phyloP scores from a whole-genome alignment of 1,140 invertebrate species.

The Drosophila novamexicana region DNA sequence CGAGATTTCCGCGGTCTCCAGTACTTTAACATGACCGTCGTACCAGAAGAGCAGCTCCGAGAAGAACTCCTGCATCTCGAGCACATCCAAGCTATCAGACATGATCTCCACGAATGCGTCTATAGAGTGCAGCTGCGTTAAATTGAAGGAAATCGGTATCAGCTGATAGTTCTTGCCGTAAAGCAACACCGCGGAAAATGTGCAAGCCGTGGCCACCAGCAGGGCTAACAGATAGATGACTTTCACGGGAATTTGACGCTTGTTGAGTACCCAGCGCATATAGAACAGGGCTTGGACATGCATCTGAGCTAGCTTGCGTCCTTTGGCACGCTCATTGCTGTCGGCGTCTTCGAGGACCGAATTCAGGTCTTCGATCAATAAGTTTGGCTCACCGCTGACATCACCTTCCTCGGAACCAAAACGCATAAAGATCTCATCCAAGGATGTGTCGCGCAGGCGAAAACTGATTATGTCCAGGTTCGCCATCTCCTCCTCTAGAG shows the following conservation, averaged over 20 bases:
- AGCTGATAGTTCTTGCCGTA: slow-evolving; percentile 52
- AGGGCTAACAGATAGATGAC: slow-evolving; percentile 16
- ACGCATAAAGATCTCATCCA: slow-evolving; percentile 92
- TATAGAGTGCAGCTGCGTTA: slow-evolving; percentile 25
- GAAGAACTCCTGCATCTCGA: slow-evolving; percentile 39
- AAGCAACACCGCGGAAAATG: slow-evolving; percentile 39
- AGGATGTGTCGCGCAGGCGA: slow-evolving; percentile 95
- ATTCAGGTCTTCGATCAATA: slow-evolving; percentile 42
- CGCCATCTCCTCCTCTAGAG: slow-evolving; percentile 84
- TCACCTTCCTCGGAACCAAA: slow-evolving; percentile 60
- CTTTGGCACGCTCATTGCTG: rapidly evolving
- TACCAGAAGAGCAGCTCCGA: slow-evolving; percentile 62
- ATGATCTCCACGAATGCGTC: slow-evolving; percentile 47
- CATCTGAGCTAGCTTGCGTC: background rate
- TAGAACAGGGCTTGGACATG: slow-evolving; percentile 24
- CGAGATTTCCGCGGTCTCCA: background rate
- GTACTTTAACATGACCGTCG: slow-evolving; percentile 24
- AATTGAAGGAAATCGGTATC: slow-evolving; percentile 40
- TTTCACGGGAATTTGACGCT: slow-evolving; percentile 18
- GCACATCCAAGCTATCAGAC: background rate
- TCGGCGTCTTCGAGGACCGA: background rate
- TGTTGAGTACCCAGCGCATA: slow-evolving; percentile 25
- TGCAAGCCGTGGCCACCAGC: slow-evolving; percentile 5
- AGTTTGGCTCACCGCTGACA: slow-evolving; percentile 15
- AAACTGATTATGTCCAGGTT: slow-evolving; percentile 91